A percentile compares a stretch with the other conserved stretches of the same genome.
Evolutionary conservation across 2,888 invertebrate genomes (phyloP).

Genomic region (Drosophila parthenogenetica): DNA sequence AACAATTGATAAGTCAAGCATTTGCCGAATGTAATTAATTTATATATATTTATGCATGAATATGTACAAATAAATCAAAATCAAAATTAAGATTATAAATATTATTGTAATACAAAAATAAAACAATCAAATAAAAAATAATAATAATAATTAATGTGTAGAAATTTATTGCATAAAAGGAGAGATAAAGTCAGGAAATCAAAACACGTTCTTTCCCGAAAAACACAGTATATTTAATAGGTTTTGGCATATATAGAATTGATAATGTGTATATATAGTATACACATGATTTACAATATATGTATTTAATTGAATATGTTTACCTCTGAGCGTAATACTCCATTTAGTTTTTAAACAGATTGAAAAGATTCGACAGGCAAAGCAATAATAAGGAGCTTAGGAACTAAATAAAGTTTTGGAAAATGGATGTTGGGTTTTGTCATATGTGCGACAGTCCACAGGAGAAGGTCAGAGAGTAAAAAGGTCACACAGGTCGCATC

Average conservation of each 20-base stretch:
- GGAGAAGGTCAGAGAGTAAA: not conserved
- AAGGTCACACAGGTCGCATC: not conserved
- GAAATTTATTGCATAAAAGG: not conserved
- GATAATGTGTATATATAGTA: constrained; percentile 28
- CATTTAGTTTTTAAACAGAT: constrained; percentile 1
- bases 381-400: constrained; percentile 16
- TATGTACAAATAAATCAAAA: constrained; percentile 32
- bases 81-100: constrained; percentile 21
- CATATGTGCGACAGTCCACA: not conserved
- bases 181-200: too few species aligned
- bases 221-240: constrained; percentile 50
- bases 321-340: constrained; percentile 13
- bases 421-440: not conserved
- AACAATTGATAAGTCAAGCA: constrained; percentile 40
- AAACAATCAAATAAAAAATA: not conserved
- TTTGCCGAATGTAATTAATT: constrained; percentile 44
- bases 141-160: not conserved
- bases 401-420: constrained; percentile 36
- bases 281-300: constrained; percentile 16
- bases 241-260: constrained; percentile 47
- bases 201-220: not conserved
- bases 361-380: constrained; percentile 7
- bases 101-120: constrained; percentile 19
- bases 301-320: constrained; percentile 22
- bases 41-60: constrained; percentile 28